Conservation (phyloP, 2,113 vertebrate species). For the Anolis carolinensis region DNA sequence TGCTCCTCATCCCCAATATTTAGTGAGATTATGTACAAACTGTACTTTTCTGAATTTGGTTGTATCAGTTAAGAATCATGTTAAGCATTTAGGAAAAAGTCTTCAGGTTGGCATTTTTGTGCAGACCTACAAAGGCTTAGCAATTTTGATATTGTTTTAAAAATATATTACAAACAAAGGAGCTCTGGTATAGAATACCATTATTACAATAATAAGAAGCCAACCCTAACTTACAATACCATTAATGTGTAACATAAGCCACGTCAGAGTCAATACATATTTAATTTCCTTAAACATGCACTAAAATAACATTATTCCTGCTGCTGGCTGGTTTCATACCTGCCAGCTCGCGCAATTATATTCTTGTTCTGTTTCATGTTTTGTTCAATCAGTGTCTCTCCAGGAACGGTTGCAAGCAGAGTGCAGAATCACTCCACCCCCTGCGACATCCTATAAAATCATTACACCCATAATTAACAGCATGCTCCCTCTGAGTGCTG, state of each 20-base stretch:
- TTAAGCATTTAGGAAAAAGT: not conserved
- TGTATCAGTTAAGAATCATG: not conserved
- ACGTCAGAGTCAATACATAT: not conserved
- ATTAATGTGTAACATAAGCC: not conserved
- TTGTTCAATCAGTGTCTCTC: not conserved
- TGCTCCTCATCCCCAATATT: not conserved
- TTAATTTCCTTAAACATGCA: not conserved
- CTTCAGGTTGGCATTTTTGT: not conserved
- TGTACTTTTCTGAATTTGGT: conserved; percentile 29
- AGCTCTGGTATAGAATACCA: not conserved
- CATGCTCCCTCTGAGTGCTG: not conserved
- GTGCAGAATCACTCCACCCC: fast-evolving
- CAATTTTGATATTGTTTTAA: not conserved
- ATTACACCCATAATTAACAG: conserved; percentile 32
- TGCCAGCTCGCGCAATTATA: not conserved
- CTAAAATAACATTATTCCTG: not conserved
- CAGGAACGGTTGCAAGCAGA: not conserved
- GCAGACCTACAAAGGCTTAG: not conserved
- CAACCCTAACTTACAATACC: not conserved
- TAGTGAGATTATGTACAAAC: not conserved
- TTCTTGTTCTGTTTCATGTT: not conserved
- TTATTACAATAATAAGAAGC: too few species aligned
- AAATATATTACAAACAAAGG: not conserved
- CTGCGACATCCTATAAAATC: not conserved
- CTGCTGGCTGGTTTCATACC: not conserved